Percentiles rank a stretch among this genome's conserved stretches.
These are phyloP conservation scores for Euthynnus affinis DNA, from an alignment of 2,797 vertebrate species.

Conservation along the genomic window DNA sequence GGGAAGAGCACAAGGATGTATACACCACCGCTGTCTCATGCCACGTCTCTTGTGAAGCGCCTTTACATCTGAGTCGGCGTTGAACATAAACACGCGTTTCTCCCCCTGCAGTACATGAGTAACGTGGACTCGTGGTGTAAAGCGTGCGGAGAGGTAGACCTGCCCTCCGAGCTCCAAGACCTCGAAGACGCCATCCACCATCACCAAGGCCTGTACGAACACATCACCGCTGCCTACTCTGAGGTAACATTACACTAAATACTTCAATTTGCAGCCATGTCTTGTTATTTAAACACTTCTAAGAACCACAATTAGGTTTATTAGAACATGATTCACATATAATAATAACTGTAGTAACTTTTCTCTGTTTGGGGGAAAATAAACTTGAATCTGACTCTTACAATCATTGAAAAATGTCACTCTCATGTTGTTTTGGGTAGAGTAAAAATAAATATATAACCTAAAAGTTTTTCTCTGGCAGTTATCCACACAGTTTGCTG, in stretches of 20 bases:
- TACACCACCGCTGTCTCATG: neutral
- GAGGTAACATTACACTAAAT: conserved; percentile 82
- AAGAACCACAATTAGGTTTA: neutral
- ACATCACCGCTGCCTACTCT: conserved; percentile 96
- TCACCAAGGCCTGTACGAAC: conserved; percentile 98
- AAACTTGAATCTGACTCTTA: neutral
- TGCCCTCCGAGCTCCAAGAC: conserved; percentile 98
- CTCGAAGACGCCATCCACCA: conserved; percentile 98
- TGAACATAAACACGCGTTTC: conserved; percentile 2
- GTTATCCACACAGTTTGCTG: neutral
- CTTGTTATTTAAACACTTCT: neutral
- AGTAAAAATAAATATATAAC: conserved; percentile 1
- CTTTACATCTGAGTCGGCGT: neutral
- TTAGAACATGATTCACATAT: neutral
- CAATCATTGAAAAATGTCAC: neutral
- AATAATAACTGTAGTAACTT: neutral
- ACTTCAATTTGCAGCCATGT: neutral
- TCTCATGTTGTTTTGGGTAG: neutral
- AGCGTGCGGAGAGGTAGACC: conserved; percentile 96
- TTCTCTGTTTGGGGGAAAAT: conserved; percentile 5
- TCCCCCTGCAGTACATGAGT: conserved; percentile 92
- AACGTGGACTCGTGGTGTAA: conserved; percentile 99
- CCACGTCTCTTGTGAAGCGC: conserved; percentile 5
- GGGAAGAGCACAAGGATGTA: conserved; percentile 28
- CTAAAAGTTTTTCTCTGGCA: neutral